These are phyloP conservation scores for Agapetus fuscipes DNA, from an alignment of 2,888 invertebrate species.

Conservation along the genomic window DNA sequence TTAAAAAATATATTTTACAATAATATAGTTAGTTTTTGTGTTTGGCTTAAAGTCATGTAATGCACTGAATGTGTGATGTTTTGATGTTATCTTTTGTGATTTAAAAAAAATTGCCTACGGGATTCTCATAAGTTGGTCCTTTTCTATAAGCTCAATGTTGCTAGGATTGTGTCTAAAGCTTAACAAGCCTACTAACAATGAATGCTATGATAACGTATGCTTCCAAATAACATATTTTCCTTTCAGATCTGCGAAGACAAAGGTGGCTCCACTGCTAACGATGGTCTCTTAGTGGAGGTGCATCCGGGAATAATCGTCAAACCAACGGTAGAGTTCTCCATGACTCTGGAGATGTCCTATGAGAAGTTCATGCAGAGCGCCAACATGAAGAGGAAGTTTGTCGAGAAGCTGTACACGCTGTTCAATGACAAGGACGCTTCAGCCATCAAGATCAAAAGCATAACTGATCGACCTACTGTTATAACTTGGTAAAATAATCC, in stretches of 20 bases:
- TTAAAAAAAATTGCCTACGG: too few species aligned
- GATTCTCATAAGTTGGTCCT: too few species aligned
- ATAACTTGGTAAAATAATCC: constrained; percentile 51
- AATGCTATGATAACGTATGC: too few species aligned
- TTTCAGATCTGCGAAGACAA: constrained; percentile 60
- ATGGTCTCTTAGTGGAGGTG: constrained; percentile 70
- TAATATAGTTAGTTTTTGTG: too few species aligned
- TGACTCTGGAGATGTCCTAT: constrained; percentile 63
- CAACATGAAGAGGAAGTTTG: constrained; percentile 64
- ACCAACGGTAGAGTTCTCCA: constrained; percentile 71
- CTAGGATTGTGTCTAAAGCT: too few species aligned
- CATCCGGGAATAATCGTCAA: constrained; percentile 51
- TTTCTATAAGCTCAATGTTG: too few species aligned
- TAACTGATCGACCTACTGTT: constrained; percentile 57
- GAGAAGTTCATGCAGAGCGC: constrained; percentile 62
- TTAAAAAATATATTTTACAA: too few species aligned
- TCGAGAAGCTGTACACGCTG: constrained; percentile 67
- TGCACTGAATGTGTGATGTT: too few species aligned
- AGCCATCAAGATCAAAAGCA: constrained; percentile 63
- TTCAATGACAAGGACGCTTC: constrained; percentile 67
- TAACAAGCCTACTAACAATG: too few species aligned
- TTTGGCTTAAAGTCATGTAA: too few species aligned
- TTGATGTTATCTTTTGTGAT: too few species aligned
- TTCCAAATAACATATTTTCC: too few species aligned
- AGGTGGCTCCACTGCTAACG: constrained; percentile 64